Conservation (phyloP, 2,888 invertebrate genomes). For the Polymixis lichenea region DNA sequence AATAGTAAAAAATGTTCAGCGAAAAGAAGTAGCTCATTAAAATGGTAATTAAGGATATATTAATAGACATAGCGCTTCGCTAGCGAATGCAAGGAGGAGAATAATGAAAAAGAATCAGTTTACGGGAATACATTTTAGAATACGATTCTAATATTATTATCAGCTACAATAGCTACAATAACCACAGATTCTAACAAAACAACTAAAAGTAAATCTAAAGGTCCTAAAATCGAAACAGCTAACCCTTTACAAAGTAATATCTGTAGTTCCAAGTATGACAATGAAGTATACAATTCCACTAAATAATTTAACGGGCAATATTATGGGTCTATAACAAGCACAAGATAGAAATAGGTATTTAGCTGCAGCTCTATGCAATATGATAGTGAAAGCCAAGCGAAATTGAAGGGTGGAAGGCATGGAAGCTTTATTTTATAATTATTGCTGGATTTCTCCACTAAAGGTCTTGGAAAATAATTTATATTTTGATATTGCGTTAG, state of each 20-base stretch:
- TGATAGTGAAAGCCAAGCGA: slow-evolving; percentile 82
- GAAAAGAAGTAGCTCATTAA: not conserved
- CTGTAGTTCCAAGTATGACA: slow-evolving; percentile 21
- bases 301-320: slow-evolving; percentile 47
- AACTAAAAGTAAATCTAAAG: not conserved
- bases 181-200: not conserved
- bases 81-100: no score
- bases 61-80: no score
- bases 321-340: slow-evolving; percentile 25
- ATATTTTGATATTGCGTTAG: slow-evolving; percentile 70
- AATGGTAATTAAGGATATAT: no score
- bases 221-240: not conserved
- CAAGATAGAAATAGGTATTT: slow-evolving; percentile 75
- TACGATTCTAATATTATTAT: not conserved
- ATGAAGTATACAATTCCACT: slow-evolving; percentile 33
- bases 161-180: not conserved
- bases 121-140: not conserved
- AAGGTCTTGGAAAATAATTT: slow-evolving; percentile 79
- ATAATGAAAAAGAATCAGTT: not conserved
- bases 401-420: slow-evolving; percentile 82
- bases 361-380: slow-evolving; percentile 80
- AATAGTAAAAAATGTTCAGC: not conserved
- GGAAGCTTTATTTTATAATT: slow-evolving; percentile 79
- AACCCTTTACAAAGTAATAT: slow-evolving; percentile 1
- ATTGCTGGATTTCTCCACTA: slow-evolving; percentile 81